Percentiles rank a stretch among this genome's conserved stretches.
Conservation (phyloP, 2,113 vertebrate species). For the Cryptotis parvus region DNA sequence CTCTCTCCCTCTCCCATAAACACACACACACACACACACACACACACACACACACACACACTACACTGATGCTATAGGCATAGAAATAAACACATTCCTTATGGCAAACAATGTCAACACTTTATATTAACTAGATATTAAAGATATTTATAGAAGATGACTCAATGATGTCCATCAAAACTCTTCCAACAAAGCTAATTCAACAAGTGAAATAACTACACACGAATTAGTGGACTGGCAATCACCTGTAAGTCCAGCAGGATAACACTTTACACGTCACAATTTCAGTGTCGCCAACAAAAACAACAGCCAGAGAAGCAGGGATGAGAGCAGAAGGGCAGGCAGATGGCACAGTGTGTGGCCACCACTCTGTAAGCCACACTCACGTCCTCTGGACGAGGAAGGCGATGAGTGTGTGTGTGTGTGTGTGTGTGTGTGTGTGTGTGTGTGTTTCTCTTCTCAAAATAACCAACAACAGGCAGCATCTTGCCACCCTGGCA, state of each 20-base stretch:
- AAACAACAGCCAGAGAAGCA: conserved; percentile 7
- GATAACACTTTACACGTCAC: not conserved
- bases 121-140: not conserved
- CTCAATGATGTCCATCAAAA: not conserved
- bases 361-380: not conserved
- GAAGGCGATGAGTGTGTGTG: not conserved
- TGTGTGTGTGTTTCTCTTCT: no score
- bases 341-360: not conserved
- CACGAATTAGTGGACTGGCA: not conserved
- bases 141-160: not conserved
- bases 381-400: not conserved
- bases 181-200: not conserved
- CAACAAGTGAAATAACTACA: not conserved
- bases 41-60: not conserved
- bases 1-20: not conserved
- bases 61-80: no score
- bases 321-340: not conserved
- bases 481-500: not conserved
- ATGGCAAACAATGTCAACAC: not conserved
- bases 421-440: no score
- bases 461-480: not conserved
- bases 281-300: not conserved
- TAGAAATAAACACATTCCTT: not conserved
- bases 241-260: not conserved
- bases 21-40: no score